These are phyloP conservation scores for Diogma glabrata DNA, from an alignment of 2,888 invertebrate genomes.

Conservation along the genomic window DNA sequence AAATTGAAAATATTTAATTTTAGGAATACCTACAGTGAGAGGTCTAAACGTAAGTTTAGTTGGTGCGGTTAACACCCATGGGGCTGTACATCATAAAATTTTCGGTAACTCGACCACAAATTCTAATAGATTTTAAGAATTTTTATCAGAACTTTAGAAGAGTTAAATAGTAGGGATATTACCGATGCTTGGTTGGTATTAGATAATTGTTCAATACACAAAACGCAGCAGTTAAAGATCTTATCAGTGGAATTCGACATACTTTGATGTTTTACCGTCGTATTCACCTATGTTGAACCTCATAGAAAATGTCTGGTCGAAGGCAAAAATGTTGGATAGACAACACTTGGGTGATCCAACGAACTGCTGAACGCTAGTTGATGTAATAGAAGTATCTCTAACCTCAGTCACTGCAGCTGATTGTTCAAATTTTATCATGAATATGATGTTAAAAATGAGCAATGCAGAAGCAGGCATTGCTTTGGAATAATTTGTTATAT, in stretches of 20 bases:
- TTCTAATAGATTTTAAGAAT: background rate
- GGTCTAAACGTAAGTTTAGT: background rate
- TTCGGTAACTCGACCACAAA: background rate
- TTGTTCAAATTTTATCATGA: too few relatives aligned
- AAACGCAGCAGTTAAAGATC: background rate
- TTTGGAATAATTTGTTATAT: too few relatives aligned
- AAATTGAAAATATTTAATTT: too few relatives aligned
- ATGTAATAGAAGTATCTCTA: too few relatives aligned
- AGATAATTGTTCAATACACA: background rate
- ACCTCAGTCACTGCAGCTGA: too few relatives aligned
- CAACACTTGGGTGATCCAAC: too few relatives aligned
- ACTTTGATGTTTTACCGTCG: background rate
- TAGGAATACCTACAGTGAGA: background rate
- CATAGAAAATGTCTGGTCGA: background rate
- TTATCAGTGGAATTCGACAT: background rate
- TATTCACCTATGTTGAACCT: background rate
- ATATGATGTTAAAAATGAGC: too few relatives aligned
- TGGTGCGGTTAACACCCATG: background rate
- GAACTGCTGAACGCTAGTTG: too few relatives aligned
- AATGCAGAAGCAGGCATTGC: too few relatives aligned
- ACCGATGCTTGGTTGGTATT: background rate
- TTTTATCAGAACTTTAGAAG: background rate
- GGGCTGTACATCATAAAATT: background rate
- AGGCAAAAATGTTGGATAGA: too few relatives aligned
- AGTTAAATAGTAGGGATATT: background rate